phyloP scores from a whole-genome alignment of 2,113 vertebrate species.

The Melierax canorus region DNA sequence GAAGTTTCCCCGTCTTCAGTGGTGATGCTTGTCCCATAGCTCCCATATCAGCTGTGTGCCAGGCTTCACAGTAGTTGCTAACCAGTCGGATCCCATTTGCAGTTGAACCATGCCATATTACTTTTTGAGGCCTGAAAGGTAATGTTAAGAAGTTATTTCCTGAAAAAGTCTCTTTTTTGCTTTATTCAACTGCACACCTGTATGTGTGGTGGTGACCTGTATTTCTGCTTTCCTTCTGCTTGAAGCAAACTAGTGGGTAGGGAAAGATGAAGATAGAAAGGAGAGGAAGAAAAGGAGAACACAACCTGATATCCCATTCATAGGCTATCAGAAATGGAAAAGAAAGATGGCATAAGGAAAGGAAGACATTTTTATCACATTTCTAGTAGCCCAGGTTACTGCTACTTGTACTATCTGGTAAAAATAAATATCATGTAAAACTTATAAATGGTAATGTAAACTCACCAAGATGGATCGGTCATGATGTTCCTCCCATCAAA shows the following conservation, averaged over 20 bases:
- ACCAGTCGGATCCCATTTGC: slow-evolving; percentile 76
- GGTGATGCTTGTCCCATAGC: slow-evolving; percentile 86
- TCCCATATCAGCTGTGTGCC: slow-evolving; percentile 79
- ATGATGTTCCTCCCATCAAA: slow-evolving; percentile 93
- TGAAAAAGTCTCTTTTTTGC: background rate
- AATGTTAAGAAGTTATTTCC: slow-evolving; percentile 34
- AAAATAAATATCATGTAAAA: background rate
- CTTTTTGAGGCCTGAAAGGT: slow-evolving; percentile 86
- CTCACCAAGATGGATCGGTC: slow-evolving; percentile 90
- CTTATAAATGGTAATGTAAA: background rate
- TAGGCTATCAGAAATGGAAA: background rate
- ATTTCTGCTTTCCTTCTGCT: background rate
- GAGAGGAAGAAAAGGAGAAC: background rate
- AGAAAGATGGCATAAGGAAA: background rate
- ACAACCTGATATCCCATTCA: background rate
- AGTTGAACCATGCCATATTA: slow-evolving; percentile 91
- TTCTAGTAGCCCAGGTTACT: background rate
- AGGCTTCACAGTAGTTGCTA: slow-evolving; percentile 90
- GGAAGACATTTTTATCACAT: background rate
- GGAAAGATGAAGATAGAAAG: background rate
- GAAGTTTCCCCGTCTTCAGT: slow-evolving; percentile 81
- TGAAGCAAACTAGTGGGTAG: background rate
- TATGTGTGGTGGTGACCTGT: background rate
- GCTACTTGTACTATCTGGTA: background rate
- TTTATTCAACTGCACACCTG: background rate